Evolutionary conservation across 1,140 invertebrate genomes (phyloP).

Genomic region (Papilio helenus): DNA sequence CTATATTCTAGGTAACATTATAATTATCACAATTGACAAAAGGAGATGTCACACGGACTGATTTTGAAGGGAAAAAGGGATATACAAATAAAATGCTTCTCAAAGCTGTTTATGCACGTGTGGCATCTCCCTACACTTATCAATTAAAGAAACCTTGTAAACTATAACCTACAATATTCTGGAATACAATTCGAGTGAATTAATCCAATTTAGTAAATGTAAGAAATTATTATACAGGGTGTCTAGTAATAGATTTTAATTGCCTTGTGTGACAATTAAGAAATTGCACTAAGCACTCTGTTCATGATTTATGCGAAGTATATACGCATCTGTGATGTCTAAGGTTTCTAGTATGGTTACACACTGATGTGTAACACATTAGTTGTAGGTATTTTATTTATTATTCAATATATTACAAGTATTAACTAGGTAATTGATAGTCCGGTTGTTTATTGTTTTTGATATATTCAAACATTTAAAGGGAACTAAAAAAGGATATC

Average conservation of each 20-base stretch:
- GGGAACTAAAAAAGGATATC: no score
- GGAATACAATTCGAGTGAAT: no score
- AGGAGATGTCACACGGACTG: no score
- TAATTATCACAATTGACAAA: background rate
- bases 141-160: no score
- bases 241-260: no score
- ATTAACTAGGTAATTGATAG: background rate
- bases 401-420: slow-evolving; percentile 12
- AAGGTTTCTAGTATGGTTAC: background rate
- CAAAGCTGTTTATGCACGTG: no score
- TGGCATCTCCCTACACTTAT: no score
- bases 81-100: no score
- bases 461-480: background rate
- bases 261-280: background rate
- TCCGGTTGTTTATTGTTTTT: slow-evolving; percentile 2
- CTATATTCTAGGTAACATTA: background rate
- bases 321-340: background rate
- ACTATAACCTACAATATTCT: no score
- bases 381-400: slow-evolving; percentile 30
- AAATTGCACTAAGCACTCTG: background rate
- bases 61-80: no score
- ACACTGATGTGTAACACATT: slow-evolving; percentile 16
- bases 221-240: no score
- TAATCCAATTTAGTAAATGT: no score
- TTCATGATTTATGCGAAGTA: background rate